These are phyloP conservation scores for Acrocyrtus sp. DNA, from an alignment of 2,888 invertebrate species.

Conservation along the genomic window DNA sequence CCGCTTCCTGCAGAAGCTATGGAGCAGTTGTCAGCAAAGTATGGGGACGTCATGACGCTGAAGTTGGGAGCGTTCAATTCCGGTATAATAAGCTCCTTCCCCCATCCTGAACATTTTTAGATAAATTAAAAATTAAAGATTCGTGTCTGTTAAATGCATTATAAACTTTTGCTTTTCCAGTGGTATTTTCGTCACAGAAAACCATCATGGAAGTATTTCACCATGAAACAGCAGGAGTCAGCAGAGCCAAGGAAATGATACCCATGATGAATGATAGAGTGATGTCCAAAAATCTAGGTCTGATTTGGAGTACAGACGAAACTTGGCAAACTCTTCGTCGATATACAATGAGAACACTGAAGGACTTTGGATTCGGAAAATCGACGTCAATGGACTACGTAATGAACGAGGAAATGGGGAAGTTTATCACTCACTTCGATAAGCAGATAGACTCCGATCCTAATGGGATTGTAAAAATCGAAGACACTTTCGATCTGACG, in stretches of 20 bases:
- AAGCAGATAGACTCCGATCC: background rate
- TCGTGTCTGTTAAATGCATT: no score
- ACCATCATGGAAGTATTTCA: background rate
- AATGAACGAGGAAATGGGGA: constrained; percentile 15
- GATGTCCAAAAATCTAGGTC: background rate
- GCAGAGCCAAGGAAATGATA: background rate
- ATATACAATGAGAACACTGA: constrained; percentile 12
- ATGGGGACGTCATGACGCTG: constrained; percentile 30
- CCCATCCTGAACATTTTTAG: no score
- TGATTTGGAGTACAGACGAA: constrained; percentile 10
- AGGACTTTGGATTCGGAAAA: constrained; percentile 42
- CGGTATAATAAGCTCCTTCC: background rate
- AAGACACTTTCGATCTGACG: background rate
- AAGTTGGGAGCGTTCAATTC: constrained; percentile 5
- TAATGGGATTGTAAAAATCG: background rate
- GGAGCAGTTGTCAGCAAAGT: constrained; percentile 5
- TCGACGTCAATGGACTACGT: constrained; percentile 18
- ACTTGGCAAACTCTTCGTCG: constrained; percentile 17
- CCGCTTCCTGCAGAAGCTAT: constrained; percentile 9
- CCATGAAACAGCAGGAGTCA: background rate
- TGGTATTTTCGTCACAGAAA: constrained; percentile 1
- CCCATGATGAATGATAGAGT: background rate
- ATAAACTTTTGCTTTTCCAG: constrained; percentile 5
- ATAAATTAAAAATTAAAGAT: no score
- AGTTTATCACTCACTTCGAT: constrained; percentile 1